phyloP scores from a whole-genome alignment of 2,888 invertebrate species.

The Melanargia galathea region DNA sequence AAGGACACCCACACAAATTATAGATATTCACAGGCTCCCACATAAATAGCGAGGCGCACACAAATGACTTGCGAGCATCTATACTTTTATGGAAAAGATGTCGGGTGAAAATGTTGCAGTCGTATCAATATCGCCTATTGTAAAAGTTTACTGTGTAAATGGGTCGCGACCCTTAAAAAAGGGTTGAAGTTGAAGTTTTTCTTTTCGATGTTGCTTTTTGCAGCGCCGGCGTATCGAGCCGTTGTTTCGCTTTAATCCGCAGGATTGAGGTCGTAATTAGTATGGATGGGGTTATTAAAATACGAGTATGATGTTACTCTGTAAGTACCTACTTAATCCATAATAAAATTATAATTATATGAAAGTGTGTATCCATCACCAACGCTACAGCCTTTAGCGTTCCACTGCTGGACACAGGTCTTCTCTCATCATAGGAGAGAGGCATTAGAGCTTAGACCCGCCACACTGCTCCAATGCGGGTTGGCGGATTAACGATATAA shows the following conservation, averaged over 20 bases:
- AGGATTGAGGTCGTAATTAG: background rate
- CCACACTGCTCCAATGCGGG: no score
- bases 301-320: background rate
- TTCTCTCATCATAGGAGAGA: no score
- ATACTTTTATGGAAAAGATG: no score
- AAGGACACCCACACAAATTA: no score
- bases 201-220: conserved; percentile 23
- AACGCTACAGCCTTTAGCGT: no score
- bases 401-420: no score
- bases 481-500: no score
- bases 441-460: no score
- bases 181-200: conserved; percentile 27
- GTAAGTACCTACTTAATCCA: no score
- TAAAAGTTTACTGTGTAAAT: background rate
- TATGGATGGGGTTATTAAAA: background rate
- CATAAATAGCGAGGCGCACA: no score
- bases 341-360: background rate
- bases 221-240: conserved; percentile 12
- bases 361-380: background rate
- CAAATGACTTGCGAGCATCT: no score
- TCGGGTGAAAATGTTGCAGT: background rate
- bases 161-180: conserved; percentile 15
- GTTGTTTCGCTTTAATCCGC: background rate
- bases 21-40: no score
- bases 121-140: conserved; percentile 1